A percentile compares a stretch with the other conserved stretches of the same genome.
phyloP scores from a whole-genome alignment of 2,797 vertebrate genomes.

The Channallabes apus region DNA sequence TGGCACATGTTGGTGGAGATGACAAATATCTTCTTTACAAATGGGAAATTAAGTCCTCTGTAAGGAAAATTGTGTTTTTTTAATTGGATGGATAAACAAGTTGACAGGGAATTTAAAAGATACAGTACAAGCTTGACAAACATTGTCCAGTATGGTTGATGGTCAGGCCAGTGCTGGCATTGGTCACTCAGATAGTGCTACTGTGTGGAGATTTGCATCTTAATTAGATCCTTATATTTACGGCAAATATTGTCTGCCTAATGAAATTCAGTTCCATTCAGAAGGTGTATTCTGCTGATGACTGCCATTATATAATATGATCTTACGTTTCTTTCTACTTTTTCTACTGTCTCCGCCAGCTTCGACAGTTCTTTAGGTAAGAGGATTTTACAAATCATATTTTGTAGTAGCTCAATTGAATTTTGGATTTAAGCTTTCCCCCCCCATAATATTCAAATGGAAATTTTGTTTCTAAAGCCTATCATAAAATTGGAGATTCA shows the following conservation, averaged over 20 bases:
- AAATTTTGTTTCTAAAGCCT: conserved; percentile 17
- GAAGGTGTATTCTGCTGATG: conserved; percentile 26
- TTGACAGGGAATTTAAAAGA: conserved; percentile 46
- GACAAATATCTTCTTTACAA: conserved; percentile 6
- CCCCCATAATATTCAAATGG: background rate
- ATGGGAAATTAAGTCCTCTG: conserved; percentile 38
- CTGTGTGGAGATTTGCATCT: conserved; percentile 18
- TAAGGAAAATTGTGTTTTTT: conserved; percentile 39
- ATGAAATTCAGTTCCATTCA: conserved; percentile 28
- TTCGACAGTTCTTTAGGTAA: conserved; percentile 39
- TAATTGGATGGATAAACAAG: conserved; percentile 45
- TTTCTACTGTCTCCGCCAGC: background rate
- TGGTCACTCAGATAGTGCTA: conserved; percentile 32
- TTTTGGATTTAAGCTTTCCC: conserved; percentile 9
- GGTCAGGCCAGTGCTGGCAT: conserved; percentile 39
- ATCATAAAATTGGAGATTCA: background rate
- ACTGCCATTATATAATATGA: conserved; percentile 35
- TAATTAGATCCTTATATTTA: conserved; percentile 27
- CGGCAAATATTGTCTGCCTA: background rate
- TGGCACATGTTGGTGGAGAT: conserved; percentile 18
- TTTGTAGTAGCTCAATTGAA: conserved; percentile 37
- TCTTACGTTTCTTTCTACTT: conserved; percentile 12
- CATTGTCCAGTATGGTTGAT: conserved; percentile 29
- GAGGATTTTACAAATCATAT: conserved; percentile 37
- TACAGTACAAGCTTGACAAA: conserved; percentile 41